Evolutionary conservation across 2,113 vertebrate genomes (phyloP), one percentile per base, ranked within the genome.

Genomic region (Pedetes capensis): DNA sequence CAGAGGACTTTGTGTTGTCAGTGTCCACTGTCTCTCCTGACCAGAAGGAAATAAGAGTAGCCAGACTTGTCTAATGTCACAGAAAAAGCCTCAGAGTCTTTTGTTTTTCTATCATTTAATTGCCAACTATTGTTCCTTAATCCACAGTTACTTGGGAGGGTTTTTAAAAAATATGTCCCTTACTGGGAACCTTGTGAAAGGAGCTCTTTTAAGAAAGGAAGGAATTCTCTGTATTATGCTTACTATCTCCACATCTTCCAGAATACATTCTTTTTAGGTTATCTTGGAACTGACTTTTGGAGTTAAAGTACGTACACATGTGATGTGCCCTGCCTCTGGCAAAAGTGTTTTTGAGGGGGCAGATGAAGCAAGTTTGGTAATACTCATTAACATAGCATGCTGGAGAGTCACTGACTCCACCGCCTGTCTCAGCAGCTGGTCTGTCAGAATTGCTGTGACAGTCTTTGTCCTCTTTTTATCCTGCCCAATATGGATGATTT

Each of bases 401-500:
- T 55, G 61, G 53, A 61, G 37, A 53, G 20, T 9, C 11, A 12
- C 11, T 13, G 72, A 16, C 6, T 2, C 87, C 11, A 49, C 51
- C 16, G 8, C 79, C 68, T 25, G 20, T 20, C 66, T 82, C 61
- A 23, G 85, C 94, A 86, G 76, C 95, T 97, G 87, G 66, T 32
- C 74, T 59, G 37, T 95, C 74, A 47, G 79, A 72, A 39, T 53
- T 22, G 32, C 86, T 74, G 27, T 42, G 53, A 39, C 55, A 6
- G 10, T 85, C 79, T 83, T 25, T 86, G 72, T 82, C 91, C 61
- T 72, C 39, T 51, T 90, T 94, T 88, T 79, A 83, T 87, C 59
- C 84, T 92, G 87, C 84, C 53, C 84, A 18, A 69, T 49, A 44
- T 32, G 79, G 53, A 13, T 61, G 86, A 14, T 83, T 89, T 95